Percentiles rank a stretch among this genome's conserved stretches.
phyloP scores from a whole-genome alignment of 2,888 invertebrate genomes.

The Drosophila hamatofila region DNA sequence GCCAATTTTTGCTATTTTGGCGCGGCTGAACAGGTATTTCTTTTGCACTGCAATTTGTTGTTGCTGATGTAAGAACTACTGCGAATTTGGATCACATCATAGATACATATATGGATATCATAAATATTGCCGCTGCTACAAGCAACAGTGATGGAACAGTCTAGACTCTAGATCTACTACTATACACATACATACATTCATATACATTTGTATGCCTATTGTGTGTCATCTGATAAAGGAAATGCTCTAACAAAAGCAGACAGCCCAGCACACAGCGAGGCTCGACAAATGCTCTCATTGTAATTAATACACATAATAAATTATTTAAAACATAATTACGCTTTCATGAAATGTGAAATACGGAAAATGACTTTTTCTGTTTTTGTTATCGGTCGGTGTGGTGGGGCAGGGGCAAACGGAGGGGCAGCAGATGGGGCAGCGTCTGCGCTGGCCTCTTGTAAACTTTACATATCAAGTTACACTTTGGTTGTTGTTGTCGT shows the following conservation, averaged over 20 bases:
- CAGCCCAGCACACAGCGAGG: constrained; percentile 1
- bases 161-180: constrained; percentile 4
- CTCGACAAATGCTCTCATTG: constrained; percentile 25
- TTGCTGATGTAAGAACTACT: not conserved
- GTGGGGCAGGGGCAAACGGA: not conserved
- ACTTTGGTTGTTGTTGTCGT: constrained; percentile 37
- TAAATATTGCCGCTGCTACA: not conserved
- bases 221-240: constrained; percentile 27
- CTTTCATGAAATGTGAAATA: constrained; percentile 48
- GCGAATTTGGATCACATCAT: not conserved
- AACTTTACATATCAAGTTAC: constrained; percentile 75
- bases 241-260: constrained; percentile 27
- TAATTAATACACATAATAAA: constrained; percentile 76
- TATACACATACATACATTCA: not conserved
- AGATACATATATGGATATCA: not conserved
- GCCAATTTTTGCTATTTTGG: constrained; percentile 19
- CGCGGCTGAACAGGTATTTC: constrained; percentile 2
- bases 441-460: constrained; percentile 66
- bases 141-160: not conserved
- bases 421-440: not conserved
- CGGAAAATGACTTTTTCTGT: constrained; percentile 23
- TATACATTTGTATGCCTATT: not conserved
- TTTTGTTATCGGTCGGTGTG: constrained; percentile 45
- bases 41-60: constrained; percentile 1
- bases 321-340: constrained; percentile 69